Conservation (phyloP, 2,113 vertebrate genomes). For the Aspiorhynchus laticeps region DNA sequence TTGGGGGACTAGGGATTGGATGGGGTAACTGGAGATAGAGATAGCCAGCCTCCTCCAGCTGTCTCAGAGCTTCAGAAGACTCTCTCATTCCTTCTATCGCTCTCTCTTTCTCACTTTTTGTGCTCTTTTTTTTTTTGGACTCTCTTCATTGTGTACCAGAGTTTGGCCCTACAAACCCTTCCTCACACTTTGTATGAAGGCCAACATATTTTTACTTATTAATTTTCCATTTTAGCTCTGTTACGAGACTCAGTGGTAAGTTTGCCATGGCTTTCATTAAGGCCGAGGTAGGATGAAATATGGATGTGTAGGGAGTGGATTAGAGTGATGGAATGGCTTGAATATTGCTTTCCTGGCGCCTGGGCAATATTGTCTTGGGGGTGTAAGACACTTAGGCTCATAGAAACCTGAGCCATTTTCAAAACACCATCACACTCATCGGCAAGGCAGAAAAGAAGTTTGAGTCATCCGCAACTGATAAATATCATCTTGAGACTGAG, state of each 20-base stretch:
- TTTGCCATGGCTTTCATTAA: constrained; percentile 80
- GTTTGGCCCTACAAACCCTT: constrained; percentile 62
- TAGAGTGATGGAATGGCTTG: constrained; percentile 77
- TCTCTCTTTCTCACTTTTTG: neutral
- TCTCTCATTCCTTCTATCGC: neutral
- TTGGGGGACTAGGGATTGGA: constrained; percentile 48
- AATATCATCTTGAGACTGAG: constrained; percentile 51
- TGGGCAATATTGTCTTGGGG: constrained; percentile 73
- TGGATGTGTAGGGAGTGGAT: constrained; percentile 79
- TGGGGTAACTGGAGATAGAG: constrained; percentile 44
- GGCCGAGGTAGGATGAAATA: constrained; percentile 78
- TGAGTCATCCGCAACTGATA: constrained; percentile 62
- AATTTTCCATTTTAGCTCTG: constrained; percentile 66
- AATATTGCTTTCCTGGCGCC: constrained; percentile 76
- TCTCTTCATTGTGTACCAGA: constrained; percentile 45
- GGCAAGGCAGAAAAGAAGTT: constrained; percentile 64
- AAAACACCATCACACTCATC: constrained; percentile 68
- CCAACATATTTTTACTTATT: constrained; percentile 75
- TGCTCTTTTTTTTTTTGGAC: neutral
- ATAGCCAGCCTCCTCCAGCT: constrained; percentile 65
- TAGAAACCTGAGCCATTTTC: constrained; percentile 64
- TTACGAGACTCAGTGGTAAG: constrained; percentile 70
- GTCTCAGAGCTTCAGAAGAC: constrained; percentile 54
- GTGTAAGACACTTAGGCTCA: constrained; percentile 66
- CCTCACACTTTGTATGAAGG: constrained; percentile 71